Evolutionary conservation across 2,888 invertebrate genomes (phyloP).

Genomic region (Ligdia adustata): DNA sequence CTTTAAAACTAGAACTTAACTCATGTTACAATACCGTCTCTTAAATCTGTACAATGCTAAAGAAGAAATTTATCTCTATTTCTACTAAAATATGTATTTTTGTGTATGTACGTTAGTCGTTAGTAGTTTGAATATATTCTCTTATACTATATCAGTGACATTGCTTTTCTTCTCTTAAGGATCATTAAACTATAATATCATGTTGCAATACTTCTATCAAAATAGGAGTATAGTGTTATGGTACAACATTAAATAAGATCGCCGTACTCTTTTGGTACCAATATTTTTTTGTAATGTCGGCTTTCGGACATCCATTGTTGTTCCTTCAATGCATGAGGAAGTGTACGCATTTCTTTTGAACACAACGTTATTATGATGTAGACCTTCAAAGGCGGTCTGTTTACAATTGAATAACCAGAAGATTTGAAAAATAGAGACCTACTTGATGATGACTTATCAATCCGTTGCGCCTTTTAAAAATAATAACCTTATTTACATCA

Average conservation of each 20-base stretch:
- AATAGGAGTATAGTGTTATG: constrained; percentile 13
- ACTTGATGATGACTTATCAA: constrained; percentile 43
- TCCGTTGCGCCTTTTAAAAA: constrained; percentile 45
- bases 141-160: too few species aligned
- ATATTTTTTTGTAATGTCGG: constrained; percentile 57
- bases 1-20: not conserved
- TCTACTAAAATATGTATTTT: too few species aligned
- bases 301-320: constrained; percentile 61
- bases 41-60: too few species aligned
- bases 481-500: constrained; percentile 56
- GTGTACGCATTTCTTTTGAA: constrained; percentile 52
- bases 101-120: too few species aligned
- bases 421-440: constrained; percentile 40
- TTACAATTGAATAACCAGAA: constrained; percentile 50
- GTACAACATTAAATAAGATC: constrained; percentile 39
- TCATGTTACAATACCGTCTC: too few species aligned
- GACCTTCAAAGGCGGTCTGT: constrained; percentile 56
- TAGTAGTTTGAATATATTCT: too few species aligned
- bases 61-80: too few species aligned
- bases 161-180: too few species aligned
- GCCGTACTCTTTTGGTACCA: constrained; percentile 58
- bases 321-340: constrained; percentile 62
- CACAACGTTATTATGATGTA: constrained; percentile 53
- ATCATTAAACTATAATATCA: too few species aligned
- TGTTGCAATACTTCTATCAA: constrained; percentile 2